Conservation (phyloP, 2,113 vertebrate species). For the Oreotrochilus melanogaster region DNA sequence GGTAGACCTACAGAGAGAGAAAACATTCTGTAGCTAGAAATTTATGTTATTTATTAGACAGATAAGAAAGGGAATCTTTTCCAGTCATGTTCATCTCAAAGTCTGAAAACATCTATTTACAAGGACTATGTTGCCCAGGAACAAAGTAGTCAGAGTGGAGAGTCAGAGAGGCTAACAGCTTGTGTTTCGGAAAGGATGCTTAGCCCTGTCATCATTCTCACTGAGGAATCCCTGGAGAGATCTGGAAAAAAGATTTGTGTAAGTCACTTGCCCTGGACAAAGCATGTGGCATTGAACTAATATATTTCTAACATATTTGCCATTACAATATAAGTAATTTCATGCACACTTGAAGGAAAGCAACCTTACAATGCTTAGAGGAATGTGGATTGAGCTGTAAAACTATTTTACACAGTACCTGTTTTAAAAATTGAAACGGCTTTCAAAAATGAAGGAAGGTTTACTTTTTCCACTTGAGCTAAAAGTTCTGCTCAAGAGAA, state of each 20-base stretch:
- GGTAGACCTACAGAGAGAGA: not conserved
- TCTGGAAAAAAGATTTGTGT: slow-evolving; percentile 60
- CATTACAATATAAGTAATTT: slow-evolving; percentile 49
- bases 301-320: slow-evolving; percentile 43
- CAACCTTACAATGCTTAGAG: slow-evolving; percentile 19
- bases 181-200: not conserved
- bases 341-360: slow-evolving; percentile 63
- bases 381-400: slow-evolving; percentile 48
- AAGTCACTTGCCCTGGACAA: slow-evolving; percentile 57
- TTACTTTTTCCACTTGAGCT: slow-evolving; percentile 33
- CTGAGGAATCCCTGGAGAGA: not conserved
- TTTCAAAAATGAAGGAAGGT: slow-evolving; percentile 32
- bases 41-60: not conserved
- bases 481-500: slow-evolving; percentile 52
- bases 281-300: slow-evolving; percentile 22
- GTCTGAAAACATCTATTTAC: not conserved
- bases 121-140: not conserved
- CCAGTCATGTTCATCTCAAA: slow-evolving; percentile 13
- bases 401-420: slow-evolving; percentile 11
- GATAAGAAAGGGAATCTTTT: slow-evolving; percentile 8
- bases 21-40: not conserved
- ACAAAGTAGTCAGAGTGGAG: not conserved
- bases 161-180: not conserved
- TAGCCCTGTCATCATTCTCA: not conserved
- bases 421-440: slow-evolving; percentile 58